Conservation (phyloP, 2,113 vertebrate species). For the Trematocara variabile region DNA sequence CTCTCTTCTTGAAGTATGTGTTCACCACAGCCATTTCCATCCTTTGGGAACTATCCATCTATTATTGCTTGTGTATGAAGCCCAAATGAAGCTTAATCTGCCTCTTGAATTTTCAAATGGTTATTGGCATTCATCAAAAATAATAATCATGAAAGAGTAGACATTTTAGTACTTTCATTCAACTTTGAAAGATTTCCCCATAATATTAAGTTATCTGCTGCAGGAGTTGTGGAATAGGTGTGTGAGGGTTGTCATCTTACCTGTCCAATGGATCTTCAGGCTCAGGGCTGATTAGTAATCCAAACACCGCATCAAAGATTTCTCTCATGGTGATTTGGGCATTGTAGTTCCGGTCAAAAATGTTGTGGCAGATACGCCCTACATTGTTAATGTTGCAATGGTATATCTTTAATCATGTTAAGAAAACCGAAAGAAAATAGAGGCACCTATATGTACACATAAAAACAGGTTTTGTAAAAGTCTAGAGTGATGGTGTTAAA, state of each 20-base stretch:
- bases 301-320: conserved; percentile 51
- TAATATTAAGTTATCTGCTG: not conserved
- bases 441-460: not conserved
- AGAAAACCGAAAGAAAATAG: not conserved
- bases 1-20: not conserved
- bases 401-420: conserved; percentile 48
- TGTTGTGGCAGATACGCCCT: conserved; percentile 65
- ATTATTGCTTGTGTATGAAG: not conserved
- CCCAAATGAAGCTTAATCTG: not conserved
- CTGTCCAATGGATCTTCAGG: conserved; percentile 63
- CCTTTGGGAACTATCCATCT: not conserved
- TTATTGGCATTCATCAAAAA: not conserved
- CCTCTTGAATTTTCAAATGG: not conserved
- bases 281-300: conserved; percentile 58
- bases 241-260: not conserved
- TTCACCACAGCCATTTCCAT: not conserved
- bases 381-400: conserved; percentile 65
- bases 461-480: not conserved
- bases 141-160: not conserved
- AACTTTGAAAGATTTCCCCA: not conserved
- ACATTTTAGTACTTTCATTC: not conserved
- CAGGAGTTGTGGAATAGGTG: not conserved
- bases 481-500: not conserved
- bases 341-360: conserved; percentile 63
- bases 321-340: conserved; percentile 59